Conservation (phyloP, 2,113 vertebrate species). For the Carassius gibelio region DNA sequence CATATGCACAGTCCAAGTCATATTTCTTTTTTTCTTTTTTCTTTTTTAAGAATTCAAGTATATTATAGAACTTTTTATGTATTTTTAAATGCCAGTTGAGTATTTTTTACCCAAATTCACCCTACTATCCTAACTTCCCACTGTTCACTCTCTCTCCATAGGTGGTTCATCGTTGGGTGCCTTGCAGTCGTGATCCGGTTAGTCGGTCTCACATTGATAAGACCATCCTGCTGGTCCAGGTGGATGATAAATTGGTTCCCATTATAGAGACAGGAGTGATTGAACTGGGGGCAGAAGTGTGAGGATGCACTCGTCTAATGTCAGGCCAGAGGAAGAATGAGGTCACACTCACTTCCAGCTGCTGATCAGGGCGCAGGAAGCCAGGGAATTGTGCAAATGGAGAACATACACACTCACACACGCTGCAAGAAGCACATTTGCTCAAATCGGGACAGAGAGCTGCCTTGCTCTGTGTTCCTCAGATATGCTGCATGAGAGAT, state of each 20-base stretch:
- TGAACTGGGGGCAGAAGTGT: constrained; percentile 97
- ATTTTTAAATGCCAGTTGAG: too few species aligned
- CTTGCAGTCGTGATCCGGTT: constrained; percentile 97
- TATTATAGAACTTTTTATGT: too few species aligned
- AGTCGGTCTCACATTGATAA: constrained; percentile 97
- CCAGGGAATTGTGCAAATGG: constrained; percentile 71
- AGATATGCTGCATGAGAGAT: constrained; percentile 88
- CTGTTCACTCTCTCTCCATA: constrained; percentile 56
- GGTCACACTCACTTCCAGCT: constrained; percentile 58
- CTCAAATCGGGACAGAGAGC: constrained; percentile 55
- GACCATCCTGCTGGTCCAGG: constrained; percentile 98
- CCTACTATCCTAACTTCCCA: not conserved
- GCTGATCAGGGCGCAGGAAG: constrained; percentile 67
- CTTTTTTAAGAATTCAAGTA: too few species aligned
- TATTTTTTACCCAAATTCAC: too few species aligned
- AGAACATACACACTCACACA: constrained; percentile 54
- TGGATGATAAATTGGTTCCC: constrained; percentile 97
- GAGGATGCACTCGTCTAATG: constrained; percentile 69
- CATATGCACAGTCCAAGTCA: too few species aligned
- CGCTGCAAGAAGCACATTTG: constrained; percentile 54
- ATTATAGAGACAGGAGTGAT: constrained; percentile 95
- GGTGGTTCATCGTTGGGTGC: constrained; percentile 99
- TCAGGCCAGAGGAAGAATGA: constrained; percentile 58
- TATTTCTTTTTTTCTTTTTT: too few species aligned
- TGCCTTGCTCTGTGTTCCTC: constrained; percentile 72